Base-by-base conservation (phyloP, 2,797 vertebrate genomes). In the Sebastes cheni region DNA sequence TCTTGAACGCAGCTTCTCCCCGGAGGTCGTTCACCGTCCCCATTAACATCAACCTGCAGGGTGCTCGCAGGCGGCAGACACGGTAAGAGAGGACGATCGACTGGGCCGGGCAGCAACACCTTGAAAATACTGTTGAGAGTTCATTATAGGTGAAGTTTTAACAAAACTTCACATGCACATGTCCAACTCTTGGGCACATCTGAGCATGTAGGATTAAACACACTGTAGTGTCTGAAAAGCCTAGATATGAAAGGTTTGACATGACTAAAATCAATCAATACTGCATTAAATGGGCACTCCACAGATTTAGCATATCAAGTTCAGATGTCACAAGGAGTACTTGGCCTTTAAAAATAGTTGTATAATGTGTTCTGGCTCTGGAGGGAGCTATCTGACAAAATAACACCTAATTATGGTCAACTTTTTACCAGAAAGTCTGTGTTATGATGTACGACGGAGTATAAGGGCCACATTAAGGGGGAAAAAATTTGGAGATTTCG, bases 1-100 rank as follows among this genome's bases (percentile, higher is more conserved):
- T 93, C 83, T 80, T 95, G 81, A 95, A 93, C 87, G 78, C 90
- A 14, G 59, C 86, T 7, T 93, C 93, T 74, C 93, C 94, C 69
- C 94, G 95, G 88, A 95, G 93, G 87, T 96, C 96, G 4, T 95
- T 96, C 89, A 95, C 87, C 87, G 84, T 97, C 83, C 97, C 97
- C 3, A 91, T 97, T 88, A 96, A 94, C 90, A 97, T 95, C 78
- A 97, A 96, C 79, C 95, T 97, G 83, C 96, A 96, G 79, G 94
- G 95, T 1, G 87, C 93, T 72, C 94, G 91, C 72, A 92, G 91
- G 90, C 81, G 87, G 80, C 95, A 94, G 80, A 94, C 96, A 78
- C 95, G 97, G 95, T 96, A 95, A 91, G 91, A 67, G 70, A 69
- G 65, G 72, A 64, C n/a, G n/a, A 83, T 84, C 36, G 39, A 71